Evolutionary conservation across 2,888 invertebrate species (phyloP).

Genomic region (Leptopilina myrica): DNA sequence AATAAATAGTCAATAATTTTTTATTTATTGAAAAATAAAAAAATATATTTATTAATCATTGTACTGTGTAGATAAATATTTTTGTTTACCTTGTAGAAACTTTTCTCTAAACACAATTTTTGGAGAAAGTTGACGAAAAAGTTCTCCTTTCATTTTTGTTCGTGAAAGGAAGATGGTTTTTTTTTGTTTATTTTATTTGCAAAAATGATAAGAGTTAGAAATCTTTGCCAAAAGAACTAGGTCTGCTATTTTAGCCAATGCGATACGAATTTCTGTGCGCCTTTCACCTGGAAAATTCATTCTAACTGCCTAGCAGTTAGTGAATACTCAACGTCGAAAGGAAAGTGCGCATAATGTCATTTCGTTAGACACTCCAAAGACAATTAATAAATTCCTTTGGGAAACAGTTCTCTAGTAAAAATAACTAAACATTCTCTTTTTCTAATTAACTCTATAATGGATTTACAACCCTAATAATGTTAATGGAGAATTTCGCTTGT

Average conservation of each 20-base stretch:
- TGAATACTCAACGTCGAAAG: slow-evolving; percentile 34
- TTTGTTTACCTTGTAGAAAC: too few relatives aligned
- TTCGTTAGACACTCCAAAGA: slow-evolving; percentile 1
- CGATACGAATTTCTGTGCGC: slow-evolving; percentile 42
- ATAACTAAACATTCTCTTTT: slow-evolving; percentile 22
- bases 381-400: slow-evolving; percentile 22
- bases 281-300: slow-evolving; percentile 58
- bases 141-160: slow-evolving; percentile 1
- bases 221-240: neutral
- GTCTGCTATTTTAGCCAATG: slow-evolving; percentile 11
- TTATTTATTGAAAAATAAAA: too few relatives aligned
- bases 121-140: slow-evolving; percentile 2
- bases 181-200: slow-evolving; percentile 6
- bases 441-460: neutral
- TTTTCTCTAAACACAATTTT: too few relatives aligned
- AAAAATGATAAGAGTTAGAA: neutral
- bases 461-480: neutral
- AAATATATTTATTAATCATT: too few relatives aligned
- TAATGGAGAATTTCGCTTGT: neutral
- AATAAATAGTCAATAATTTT: too few relatives aligned
- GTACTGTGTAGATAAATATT: too few relatives aligned
- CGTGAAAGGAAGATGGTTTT: neutral
- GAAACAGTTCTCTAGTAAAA: neutral
- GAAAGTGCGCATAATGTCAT: slow-evolving; percentile 42
- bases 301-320: slow-evolving; percentile 12